phyloP scores from a whole-genome alignment of 2,888 invertebrate genomes.

The Temnothorax rugatulus region DNA sequence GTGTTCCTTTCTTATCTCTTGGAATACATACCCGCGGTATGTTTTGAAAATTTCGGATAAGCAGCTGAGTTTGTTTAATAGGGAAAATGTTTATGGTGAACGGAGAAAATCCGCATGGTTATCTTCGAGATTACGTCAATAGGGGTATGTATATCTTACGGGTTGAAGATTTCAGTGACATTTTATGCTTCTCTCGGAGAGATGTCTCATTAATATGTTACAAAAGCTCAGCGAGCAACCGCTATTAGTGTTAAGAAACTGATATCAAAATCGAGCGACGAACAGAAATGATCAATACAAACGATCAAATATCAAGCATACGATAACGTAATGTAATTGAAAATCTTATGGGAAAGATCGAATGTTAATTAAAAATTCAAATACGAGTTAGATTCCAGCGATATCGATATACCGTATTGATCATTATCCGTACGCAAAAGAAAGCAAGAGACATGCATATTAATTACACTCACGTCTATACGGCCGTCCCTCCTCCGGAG shows the following conservation, averaged over 20 bases:
- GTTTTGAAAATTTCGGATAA: slow-evolving; percentile 26
- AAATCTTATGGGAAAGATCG: neutral
- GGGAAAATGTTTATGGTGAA: neutral
- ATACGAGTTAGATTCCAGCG: neutral
- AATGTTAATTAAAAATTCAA: neutral
- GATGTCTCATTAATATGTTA: slow-evolving; percentile 23
- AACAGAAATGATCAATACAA: neutral
- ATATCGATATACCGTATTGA: neutral
- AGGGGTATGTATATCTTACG: neutral
- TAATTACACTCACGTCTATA: slow-evolving; percentile 84
- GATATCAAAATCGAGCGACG: neutral
- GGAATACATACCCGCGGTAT: neutral
- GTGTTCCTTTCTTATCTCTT: slow-evolving; percentile 34
- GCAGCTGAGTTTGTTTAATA: slow-evolving; percentile 27
- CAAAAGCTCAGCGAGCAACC: neutral
- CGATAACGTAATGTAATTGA: neutral
- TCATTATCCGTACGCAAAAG: neutral
- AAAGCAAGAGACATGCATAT: slow-evolving; percentile 20
- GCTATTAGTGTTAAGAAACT: neutral
- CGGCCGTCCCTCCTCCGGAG: slow-evolving; percentile 86
- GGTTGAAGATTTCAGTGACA: neutral
- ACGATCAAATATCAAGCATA: neutral
- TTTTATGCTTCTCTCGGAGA: neutral
- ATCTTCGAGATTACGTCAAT: neutral
- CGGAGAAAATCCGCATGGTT: slow-evolving; percentile 2